Conservation (phyloP, 2,797 vertebrate genomes). For the Parotocinclus haroldoi region DNA sequence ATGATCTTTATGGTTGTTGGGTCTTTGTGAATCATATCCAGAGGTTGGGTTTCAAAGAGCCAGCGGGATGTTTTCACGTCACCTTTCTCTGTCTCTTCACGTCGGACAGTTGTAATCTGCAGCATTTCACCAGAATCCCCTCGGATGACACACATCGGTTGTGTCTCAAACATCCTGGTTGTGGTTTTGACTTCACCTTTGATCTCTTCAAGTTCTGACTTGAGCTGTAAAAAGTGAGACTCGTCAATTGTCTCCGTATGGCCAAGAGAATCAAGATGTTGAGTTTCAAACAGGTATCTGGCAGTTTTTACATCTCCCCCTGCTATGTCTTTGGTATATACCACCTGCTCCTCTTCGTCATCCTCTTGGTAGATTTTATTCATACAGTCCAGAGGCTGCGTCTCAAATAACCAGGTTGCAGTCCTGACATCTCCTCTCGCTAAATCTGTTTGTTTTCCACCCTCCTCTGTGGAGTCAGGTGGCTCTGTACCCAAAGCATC, state of each 20-base stretch:
- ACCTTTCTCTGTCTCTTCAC: slow-evolving; percentile 81
- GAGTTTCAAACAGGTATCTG: slow-evolving; percentile 83
- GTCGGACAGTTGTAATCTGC: slow-evolving; percentile 81
- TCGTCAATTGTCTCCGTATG: slow-evolving; percentile 80
- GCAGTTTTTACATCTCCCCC: slow-evolving; percentile 83
- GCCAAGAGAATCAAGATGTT: slow-evolving; percentile 77
- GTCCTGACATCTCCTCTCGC: slow-evolving; percentile 76
- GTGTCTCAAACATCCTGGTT: slow-evolving; percentile 82
- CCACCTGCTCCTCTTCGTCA: slow-evolving; percentile 59
- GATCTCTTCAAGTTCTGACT: slow-evolving; percentile 83
- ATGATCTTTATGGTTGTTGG: slow-evolving; percentile 77
- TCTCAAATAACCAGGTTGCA: slow-evolving; percentile 83
- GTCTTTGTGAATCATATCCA: slow-evolving; percentile 82
- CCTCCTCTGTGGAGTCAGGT: slow-evolving; percentile 51
- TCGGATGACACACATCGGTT: slow-evolving; percentile 81
- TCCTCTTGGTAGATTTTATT: slow-evolving; percentile 80
- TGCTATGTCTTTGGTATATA: slow-evolving; percentile 66
- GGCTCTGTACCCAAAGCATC: slow-evolving; percentile 63
- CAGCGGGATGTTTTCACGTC: slow-evolving; percentile 81
- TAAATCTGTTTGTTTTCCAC: slow-evolving; percentile 68
- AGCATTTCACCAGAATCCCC: slow-evolving; percentile 82
- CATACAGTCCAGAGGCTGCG: slow-evolving; percentile 72
- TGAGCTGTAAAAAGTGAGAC: slow-evolving; percentile 77
- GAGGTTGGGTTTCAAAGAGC: slow-evolving; percentile 83
- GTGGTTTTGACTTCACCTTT: slow-evolving; percentile 83